Evolutionary conservation across 2,113 vertebrate genomes (phyloP).

Genomic region (Albula glossodonta): DNA sequence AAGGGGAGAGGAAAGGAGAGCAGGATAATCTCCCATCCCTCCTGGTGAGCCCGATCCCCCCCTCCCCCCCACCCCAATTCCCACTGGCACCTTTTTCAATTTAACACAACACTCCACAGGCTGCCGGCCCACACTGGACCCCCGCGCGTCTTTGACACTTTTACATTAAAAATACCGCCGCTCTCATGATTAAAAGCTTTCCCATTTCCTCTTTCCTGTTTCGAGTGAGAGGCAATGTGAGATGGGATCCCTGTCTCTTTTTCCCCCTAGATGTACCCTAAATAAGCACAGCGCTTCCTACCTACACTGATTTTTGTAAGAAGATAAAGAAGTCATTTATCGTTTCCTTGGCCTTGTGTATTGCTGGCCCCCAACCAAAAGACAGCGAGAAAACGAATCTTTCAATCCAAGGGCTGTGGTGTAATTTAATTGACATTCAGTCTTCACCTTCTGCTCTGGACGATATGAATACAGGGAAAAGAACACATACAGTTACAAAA

Average conservation of each 20-base stretch:
- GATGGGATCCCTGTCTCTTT: constrained; percentile 50
- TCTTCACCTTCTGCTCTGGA: background rate
- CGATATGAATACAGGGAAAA: background rate
- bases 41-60: constrained; percentile 42
- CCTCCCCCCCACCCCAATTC: constrained; percentile 51
- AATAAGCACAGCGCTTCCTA: constrained; percentile 62
- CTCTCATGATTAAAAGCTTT: constrained; percentile 60
- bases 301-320: constrained; percentile 65
- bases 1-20: background rate
- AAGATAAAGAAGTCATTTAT: constrained; percentile 71
- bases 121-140: constrained; percentile 55
- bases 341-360: constrained; percentile 67
- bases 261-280: constrained; percentile 60
- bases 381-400: constrained; percentile 52
- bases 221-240: constrained; percentile 52
- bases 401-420: constrained; percentile 52
- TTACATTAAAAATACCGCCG: constrained; percentile 59
- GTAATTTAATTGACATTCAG: background rate
- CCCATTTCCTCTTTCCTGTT: constrained; percentile 38
- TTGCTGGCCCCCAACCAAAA: constrained; percentile 57
- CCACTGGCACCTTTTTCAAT: constrained; percentile 69
- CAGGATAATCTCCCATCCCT: constrained; percentile 61
- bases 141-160: constrained; percentile 65
- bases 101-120: constrained; percentile 63
- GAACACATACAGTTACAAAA: background rate